These are phyloP conservation scores for Malacosoma neustria DNA, from an alignment of 2,888 invertebrate species.

Conservation along the genomic window DNA sequence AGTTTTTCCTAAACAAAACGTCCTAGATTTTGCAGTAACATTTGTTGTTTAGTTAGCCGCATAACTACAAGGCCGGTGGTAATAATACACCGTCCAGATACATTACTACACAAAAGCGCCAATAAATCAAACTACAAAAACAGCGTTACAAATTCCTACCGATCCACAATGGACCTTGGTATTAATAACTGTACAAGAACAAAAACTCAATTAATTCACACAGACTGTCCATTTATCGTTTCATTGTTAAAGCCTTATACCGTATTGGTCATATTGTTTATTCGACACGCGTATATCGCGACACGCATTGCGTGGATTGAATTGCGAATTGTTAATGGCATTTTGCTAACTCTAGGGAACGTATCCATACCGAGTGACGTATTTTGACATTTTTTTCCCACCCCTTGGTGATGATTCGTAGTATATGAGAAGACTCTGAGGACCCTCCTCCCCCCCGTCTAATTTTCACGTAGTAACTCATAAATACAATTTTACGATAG, in stretches of 20 bases:
- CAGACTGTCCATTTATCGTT: constrained; percentile 3
- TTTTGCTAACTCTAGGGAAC: constrained; percentile 21
- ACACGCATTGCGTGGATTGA: constrained; percentile 40
- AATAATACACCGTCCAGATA: too few relatives aligned
- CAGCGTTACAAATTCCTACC: not conserved
- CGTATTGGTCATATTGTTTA: constrained; percentile 2
- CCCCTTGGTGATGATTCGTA: too few relatives aligned
- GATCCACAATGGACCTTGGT: not conserved
- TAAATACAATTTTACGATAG: too few relatives aligned
- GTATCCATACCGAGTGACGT: too few relatives aligned
- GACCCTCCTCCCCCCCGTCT: too few relatives aligned
- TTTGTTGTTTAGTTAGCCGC: too few relatives aligned
- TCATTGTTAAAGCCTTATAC: not conserved
- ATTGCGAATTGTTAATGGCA: constrained; percentile 22
- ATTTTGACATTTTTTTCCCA: too few relatives aligned
- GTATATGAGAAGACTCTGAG: too few relatives aligned
- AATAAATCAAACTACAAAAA: not conserved
- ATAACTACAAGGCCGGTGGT: too few relatives aligned
- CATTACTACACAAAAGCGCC: not conserved
- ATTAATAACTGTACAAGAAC: not conserved
- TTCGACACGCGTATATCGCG: constrained; percentile 26
- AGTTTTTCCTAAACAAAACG: too few relatives aligned
- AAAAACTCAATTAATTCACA: not conserved
- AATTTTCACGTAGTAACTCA: too few relatives aligned
- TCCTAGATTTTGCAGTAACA: too few relatives aligned